Evolutionary conservation across 1,140 invertebrate species (phyloP), one percentile per base, ranked within the genome.

Genomic region (Drosophila santomea): DNA sequence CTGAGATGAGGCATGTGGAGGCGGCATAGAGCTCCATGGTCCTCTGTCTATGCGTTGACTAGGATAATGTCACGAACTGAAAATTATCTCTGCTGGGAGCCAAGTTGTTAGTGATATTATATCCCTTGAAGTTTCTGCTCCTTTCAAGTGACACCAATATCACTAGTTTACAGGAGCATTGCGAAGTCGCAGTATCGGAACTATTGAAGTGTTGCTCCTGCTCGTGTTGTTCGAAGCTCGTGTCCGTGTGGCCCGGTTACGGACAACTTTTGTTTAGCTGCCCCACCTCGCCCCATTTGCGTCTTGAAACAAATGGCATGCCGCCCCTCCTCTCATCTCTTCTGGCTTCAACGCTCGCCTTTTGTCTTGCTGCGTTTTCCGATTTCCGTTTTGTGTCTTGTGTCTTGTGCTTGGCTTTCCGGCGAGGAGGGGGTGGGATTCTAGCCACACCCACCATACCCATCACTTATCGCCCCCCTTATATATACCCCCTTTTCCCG

Each of bases 321-420:
- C 52, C 48, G 28, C 5, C 35, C 20, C 20, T 20, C 20, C 20
- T 51, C 54, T 32, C 25, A 5, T 4, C 25, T 25, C 25, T 4
- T 25, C 12, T 41, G 44, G 17, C 36, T 20, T 35, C 48, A 8
- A 52, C 52, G 55, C 43, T 15, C 43, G 28, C 10, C 47, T 63
- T 66, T 60, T 72, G 68, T 72, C 15, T 50, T 1, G 15, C 38
- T 51, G 44, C 54, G 11, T 61, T 73, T 80, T 71, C 69, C 69
- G 68, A 85, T 88, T 86, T 85, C 83, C 81, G 82, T 50, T 75
- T 81, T 74, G 73, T 62, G 55, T 60, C 20, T 20, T 20, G 20
- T 20, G 20, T 20, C 20, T 84, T 28, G 47, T 4, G 15, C 8
- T 17, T 45, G 23, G 17, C 43, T 20, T 43, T 4, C 4, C 1